Conservation (phyloP, 2,113 vertebrate genomes). For the Athene cunicularia region DNA sequence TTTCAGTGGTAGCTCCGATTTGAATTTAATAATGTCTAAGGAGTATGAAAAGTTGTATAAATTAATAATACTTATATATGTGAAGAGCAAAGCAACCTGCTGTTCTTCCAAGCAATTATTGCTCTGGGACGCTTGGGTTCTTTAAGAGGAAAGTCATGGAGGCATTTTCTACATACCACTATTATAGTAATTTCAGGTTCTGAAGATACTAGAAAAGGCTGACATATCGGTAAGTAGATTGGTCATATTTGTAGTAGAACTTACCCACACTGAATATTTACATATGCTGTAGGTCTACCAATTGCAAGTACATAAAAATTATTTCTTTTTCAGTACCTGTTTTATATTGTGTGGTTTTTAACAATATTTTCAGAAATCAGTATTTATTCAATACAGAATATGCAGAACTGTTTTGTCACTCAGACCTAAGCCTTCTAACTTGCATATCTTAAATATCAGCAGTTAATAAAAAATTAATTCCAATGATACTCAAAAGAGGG, state of each 20-base stretch:
- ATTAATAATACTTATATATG: not conserved
- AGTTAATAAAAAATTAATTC: not conserved
- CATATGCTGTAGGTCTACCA: not conserved
- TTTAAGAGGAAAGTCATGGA: not conserved
- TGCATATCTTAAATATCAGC: not conserved
- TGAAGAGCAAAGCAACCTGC: not conserved
- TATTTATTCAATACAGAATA: not conserved
- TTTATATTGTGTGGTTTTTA: not conserved
- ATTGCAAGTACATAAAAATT: not conserved
- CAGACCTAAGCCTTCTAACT: not conserved
- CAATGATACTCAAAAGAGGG: not conserved
- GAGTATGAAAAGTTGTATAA: not conserved
- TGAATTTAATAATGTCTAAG: not conserved
- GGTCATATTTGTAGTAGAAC: not conserved
- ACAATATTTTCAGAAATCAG: not conserved
- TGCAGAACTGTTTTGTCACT: not conserved
- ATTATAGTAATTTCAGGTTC: not conserved
- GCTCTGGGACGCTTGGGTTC: not conserved
- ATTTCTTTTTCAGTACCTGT: not conserved
- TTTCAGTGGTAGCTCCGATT: constrained; percentile 1
- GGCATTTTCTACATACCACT: not conserved
- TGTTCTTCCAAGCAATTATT: not conserved
- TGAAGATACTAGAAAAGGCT: not conserved
- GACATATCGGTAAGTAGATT: not conserved
- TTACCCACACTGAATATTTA: not conserved